Conservation (phyloP, 2,888 invertebrate genomes). For the Sipunculus nudus region DNA sequence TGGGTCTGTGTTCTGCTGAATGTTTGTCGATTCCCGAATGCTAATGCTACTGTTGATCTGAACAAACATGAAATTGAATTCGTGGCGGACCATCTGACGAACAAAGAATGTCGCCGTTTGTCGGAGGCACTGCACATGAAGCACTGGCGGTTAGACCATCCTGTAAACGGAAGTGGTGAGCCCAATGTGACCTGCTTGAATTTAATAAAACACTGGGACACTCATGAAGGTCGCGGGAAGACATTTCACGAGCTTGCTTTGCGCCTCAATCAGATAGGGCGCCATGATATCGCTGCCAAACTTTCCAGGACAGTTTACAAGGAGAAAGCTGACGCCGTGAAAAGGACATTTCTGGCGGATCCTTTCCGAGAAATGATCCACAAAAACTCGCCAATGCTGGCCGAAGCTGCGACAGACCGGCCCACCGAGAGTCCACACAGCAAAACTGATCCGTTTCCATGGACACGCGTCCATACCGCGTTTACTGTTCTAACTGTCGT, state of each 20-base stretch:
- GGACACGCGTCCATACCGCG: no score
- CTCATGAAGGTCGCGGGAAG: slow-evolving; percentile 43
- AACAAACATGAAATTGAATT: slow-evolving; percentile 54
- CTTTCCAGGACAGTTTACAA: slow-evolving; percentile 47
- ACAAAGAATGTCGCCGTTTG: slow-evolving; percentile 46
- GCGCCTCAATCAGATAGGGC: slow-evolving; percentile 50
- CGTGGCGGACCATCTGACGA: slow-evolving; percentile 50
- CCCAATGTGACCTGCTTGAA: slow-evolving; percentile 2
- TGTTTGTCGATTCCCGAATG: no score
- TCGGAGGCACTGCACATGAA: slow-evolving; percentile 42
- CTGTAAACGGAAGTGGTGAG: slow-evolving; percentile 21
- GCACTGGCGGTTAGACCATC: slow-evolving; percentile 31
- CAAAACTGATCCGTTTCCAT: no score
- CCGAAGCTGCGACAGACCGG: slow-evolving; percentile 3
- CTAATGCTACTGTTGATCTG: slow-evolving; percentile 44
- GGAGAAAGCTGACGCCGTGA: slow-evolving; percentile 45
- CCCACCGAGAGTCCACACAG: no score
- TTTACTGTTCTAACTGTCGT: no score
- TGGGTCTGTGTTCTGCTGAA: no score
- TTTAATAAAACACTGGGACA: slow-evolving; percentile 41
- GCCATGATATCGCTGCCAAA: slow-evolving; percentile 44
- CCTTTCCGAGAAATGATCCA: slow-evolving; percentile 44
- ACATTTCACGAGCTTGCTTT: slow-evolving; percentile 51
- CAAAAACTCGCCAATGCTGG: slow-evolving; percentile 41
- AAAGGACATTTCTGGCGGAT: slow-evolving; percentile 41